phyloP scores from a whole-genome alignment of 2,113 vertebrate species.

The Elephas maximus region DNA sequence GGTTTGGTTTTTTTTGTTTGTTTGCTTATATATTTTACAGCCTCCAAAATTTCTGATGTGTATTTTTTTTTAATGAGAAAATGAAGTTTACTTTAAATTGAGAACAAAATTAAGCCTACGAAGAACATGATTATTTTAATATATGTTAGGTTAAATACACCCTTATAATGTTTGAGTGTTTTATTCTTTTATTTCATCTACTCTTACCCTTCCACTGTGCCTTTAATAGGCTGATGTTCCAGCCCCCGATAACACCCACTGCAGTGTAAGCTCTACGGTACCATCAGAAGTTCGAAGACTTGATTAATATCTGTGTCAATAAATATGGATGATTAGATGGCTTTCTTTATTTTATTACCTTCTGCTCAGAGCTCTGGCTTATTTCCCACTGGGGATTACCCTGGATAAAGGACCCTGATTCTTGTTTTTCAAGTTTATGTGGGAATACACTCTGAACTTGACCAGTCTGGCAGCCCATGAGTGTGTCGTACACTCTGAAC shows the following conservation, averaged over 20 bases:
- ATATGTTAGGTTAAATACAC: background rate
- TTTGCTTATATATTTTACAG: background rate
- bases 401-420: background rate
- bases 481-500: background rate
- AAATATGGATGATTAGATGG: too few relatives aligned
- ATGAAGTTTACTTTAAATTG: background rate
- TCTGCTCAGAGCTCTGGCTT: background rate
- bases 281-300: background rate
- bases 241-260: background rate
- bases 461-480: background rate
- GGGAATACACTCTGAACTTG: background rate
- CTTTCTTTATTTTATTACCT: slow-evolving; percentile 32
- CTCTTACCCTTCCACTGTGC: too few relatives aligned
- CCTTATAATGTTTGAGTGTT: rapidly evolving
- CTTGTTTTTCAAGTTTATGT: background rate
- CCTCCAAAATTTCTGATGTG: background rate
- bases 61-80: background rate
- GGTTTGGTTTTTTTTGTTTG: background rate
- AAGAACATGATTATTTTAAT: background rate
- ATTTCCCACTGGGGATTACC: background rate
- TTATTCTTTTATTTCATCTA: background rate
- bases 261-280: too few relatives aligned
- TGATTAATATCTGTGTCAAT: background rate
- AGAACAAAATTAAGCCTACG: background rate
- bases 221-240: background rate